Evolutionary conservation across 2,888 invertebrate species (phyloP).

Genomic region (Tenthredo notha): DNA sequence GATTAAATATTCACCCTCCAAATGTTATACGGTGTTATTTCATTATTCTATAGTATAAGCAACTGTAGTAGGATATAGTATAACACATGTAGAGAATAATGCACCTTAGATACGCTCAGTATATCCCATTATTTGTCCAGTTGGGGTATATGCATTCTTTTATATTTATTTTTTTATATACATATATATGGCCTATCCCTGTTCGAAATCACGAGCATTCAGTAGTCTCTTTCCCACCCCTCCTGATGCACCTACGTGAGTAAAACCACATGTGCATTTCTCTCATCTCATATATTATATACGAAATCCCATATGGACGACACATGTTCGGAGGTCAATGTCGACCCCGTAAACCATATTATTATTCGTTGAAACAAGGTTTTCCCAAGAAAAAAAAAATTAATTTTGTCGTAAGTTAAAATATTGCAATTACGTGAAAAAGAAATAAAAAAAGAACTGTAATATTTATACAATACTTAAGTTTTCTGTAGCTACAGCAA

Average conservation of each 20-base stretch:
- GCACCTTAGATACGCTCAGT: constrained; percentile 29
- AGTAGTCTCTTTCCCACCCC: constrained; percentile 20
- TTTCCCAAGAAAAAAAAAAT: neutral
- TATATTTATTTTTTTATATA: neutral
- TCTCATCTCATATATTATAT: constrained; percentile 9
- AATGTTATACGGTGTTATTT: constrained; percentile 19
- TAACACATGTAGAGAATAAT: neutral
- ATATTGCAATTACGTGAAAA: neutral
- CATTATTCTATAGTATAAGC: neutral
- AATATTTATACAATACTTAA: neutral
- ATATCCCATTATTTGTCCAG: constrained; percentile 31
- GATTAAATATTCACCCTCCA: constrained; percentile 10
- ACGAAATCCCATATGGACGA: constrained; percentile 25
- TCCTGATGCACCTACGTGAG: constrained; percentile 15
- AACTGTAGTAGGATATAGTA: neutral
- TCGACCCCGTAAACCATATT: neutral
- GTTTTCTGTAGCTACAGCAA: neutral
- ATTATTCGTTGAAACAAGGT: neutral
- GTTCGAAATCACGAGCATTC: constrained; percentile 43
- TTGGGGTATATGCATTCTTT: neutral
- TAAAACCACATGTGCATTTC: constrained; percentile 44
- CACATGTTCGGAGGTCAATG: constrained; percentile 45
- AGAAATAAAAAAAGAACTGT: neutral
- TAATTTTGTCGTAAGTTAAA: neutral
- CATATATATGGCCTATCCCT: neutral